These are phyloP conservation scores for Rhagologus leucostigma DNA, from an alignment of 2,113 vertebrate species.

Conservation along the genomic window DNA sequence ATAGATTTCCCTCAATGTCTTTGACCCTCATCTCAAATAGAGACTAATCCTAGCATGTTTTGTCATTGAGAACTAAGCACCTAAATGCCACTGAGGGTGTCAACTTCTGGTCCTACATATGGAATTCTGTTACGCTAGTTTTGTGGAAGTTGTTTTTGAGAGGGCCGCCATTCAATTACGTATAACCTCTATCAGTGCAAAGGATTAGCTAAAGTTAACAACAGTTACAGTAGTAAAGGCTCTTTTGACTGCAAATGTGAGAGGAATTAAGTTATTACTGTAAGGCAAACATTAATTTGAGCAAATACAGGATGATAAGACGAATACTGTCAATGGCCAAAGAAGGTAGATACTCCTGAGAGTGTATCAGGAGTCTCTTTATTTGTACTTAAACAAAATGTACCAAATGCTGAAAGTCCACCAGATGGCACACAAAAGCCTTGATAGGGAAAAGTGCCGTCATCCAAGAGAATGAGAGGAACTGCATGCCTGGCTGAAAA, in stretches of 20 bases:
- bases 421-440: conserved; percentile 68
- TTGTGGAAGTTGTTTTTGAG: neutral
- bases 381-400: neutral
- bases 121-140: neutral
- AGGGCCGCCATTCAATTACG: rapidly evolving
- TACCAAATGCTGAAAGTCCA: conserved; percentile 13
- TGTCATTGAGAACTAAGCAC: neutral
- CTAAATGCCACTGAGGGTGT: neutral
- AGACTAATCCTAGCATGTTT: neutral
- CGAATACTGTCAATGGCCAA: neutral
- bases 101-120: neutral
- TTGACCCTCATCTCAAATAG: neutral
- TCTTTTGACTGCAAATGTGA: neutral
- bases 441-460: neutral
- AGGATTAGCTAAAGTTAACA: neutral
- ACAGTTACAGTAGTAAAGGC: neutral
- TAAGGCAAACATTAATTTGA: neutral
- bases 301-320: neutral
- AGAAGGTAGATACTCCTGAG: neutral
- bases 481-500: neutral
- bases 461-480: neutral
- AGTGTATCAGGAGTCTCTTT: neutral
- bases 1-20: neutral
- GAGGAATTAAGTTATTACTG: neutral
- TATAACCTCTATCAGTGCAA: neutral